Evolutionary conservation across 2,797 vertebrate species (phyloP).

Genomic region (Spinibarbus caldwelli): DNA sequence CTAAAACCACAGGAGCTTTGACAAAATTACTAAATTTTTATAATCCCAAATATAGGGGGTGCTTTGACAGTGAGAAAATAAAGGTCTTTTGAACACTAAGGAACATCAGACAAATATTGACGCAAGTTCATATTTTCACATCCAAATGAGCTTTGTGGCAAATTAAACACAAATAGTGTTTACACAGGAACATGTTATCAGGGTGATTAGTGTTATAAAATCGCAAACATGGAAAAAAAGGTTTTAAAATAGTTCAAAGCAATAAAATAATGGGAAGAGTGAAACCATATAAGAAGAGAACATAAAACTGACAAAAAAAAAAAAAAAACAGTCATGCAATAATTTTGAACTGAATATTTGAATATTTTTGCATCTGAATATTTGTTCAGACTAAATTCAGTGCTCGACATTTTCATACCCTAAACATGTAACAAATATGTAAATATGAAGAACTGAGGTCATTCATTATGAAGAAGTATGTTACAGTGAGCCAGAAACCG

Average conservation of each 20-base stretch:
- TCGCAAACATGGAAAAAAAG: not conserved
- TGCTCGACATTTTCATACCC: not conserved
- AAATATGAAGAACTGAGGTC: not conserved
- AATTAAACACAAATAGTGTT: not conserved
- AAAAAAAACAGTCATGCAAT: not conserved
- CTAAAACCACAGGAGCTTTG: not conserved
- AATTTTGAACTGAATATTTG: too few relatives aligned
- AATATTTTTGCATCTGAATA: not conserved
- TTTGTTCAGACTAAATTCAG: not conserved
- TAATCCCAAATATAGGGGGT: not conserved
- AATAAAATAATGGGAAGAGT: not conserved
- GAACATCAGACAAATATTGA: not conserved
- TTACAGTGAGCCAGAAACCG: not conserved
- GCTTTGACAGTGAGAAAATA: not conserved
- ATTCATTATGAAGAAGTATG: not conserved
- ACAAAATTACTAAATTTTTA: not conserved
- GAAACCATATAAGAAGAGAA: not conserved
- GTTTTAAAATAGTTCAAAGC: too few relatives aligned
- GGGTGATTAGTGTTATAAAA: not conserved
- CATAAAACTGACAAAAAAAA: too few relatives aligned
- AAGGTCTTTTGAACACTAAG: not conserved
- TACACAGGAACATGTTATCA: not conserved
- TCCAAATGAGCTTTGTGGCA: not conserved
- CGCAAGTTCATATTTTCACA: constrained; percentile 3
- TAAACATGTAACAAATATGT: not conserved